These are phyloP conservation scores for Centropus unirufus DNA, from an alignment of 2,113 vertebrate genomes.

Conservation along the genomic window DNA sequence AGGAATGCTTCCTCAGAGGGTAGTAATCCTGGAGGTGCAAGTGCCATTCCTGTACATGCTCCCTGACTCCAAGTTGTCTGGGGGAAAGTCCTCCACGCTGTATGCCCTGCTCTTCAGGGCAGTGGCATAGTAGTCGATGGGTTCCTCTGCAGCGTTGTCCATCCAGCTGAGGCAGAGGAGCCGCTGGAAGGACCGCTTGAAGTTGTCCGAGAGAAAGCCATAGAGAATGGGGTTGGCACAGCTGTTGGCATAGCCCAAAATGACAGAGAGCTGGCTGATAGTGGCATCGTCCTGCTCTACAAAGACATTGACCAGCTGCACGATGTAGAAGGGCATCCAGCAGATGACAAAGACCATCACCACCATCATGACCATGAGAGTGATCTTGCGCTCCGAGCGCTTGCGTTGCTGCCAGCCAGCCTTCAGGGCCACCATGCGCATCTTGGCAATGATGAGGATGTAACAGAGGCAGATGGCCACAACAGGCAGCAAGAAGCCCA, in stretches of 20 bases:
- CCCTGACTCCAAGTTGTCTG: constrained; percentile 84
- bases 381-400: constrained; percentile 89
- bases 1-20: constrained; percentile 69
- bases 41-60: constrained; percentile 87
- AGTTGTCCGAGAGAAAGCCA: constrained; percentile 92
- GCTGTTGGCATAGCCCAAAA: constrained; percentile 90
- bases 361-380: constrained; percentile 92
- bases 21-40: constrained; percentile 87
- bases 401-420: constrained; percentile 92
- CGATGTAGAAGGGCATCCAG: constrained; percentile 93
- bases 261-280: constrained; percentile 89
- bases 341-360: constrained; percentile 91
- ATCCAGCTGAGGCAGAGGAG: constrained; percentile 90
- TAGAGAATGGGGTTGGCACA: constrained; percentile 93
- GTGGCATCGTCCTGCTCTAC: constrained; percentile 87
- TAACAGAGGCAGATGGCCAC: constrained; percentile 91
- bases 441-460: constrained; percentile 90
- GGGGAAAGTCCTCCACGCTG: constrained; percentile 88
- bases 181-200: constrained; percentile 90
- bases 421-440: constrained; percentile 90
- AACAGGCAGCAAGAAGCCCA: constrained; percentile 90
- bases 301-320: constrained; percentile 89
- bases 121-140: constrained; percentile 90
- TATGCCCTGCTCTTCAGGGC: constrained; percentile 89
- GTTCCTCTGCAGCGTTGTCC: constrained; percentile 88